Percentiles rank a stretch among this genome's conserved stretches.
Conservation (phyloP, 2,888 invertebrate genomes). For the Mythimna pallens region DNA sequence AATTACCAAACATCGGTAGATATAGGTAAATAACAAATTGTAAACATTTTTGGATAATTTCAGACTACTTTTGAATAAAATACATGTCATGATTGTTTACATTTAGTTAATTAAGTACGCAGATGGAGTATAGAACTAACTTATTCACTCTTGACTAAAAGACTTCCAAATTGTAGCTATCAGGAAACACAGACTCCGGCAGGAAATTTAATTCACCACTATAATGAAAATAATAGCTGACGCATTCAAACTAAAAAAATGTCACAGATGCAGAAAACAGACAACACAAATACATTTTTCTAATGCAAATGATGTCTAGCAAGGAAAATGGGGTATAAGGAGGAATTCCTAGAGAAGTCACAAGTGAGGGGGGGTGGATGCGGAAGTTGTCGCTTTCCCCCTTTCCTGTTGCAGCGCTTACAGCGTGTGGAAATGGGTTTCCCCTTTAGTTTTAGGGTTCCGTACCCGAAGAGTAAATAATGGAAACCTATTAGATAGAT, state of each 20-base stretch:
- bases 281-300: constrained; percentile 40
- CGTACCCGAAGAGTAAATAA: not conserved
- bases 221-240: not conserved
- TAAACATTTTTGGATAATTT: too few relatives aligned
- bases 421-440: constrained; percentile 58
- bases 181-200: too few relatives aligned
- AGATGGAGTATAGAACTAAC: too few relatives aligned
- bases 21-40: too few relatives aligned
- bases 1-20: too few relatives aligned
- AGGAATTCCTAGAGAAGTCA: constrained; percentile 45
- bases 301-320: constrained; percentile 56
- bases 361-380: constrained; percentile 25
- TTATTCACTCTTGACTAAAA: too few relatives aligned
- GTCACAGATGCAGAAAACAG: constrained; percentile 4
- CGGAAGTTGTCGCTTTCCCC: constrained; percentile 61
- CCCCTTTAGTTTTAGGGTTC: constrained; percentile 44
- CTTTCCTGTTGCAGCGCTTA: constrained; percentile 52
- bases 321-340: constrained; percentile 29
- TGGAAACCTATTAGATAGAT: too few relatives aligned
- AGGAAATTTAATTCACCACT: not conserved
- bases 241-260: not conserved
- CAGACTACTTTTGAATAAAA: too few relatives aligned
- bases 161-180: too few relatives aligned
- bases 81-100: too few relatives aligned
- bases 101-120: too few relatives aligned